Evolutionary conservation across 1,140 invertebrate genomes (phyloP), one percentile per base, ranked within the genome.

Genomic region (Coptotermes formosanus): DNA sequence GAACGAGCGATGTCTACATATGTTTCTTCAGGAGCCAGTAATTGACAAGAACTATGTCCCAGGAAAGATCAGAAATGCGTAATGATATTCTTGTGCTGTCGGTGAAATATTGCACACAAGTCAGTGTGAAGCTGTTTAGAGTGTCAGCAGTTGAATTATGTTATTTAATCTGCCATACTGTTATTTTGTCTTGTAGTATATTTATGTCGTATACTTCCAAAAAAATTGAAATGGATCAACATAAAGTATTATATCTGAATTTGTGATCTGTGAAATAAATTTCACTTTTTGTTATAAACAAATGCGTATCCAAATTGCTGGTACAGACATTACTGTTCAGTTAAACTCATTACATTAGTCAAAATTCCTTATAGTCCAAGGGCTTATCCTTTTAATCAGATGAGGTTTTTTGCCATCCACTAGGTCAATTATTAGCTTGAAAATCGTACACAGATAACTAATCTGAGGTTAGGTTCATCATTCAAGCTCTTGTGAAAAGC

Each of bases 1-100:
- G 93, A 99, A 99, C 92, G 99, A 99, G 93, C 93, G 97, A 90
- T 99, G 98, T 93, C 94, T 99, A 89, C 99, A 99, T 90, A 99
- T 99, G 97, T 99, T 99, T 93, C 93, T 99, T 86, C 98, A 99
- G 92, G 98, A 99, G 89, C 95, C 96, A 84, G 94, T 96, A 88
- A 99, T 99, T 92, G 98, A 99, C 92, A 99, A 98, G 92, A 99
- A 99, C 92, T 99, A 99, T 92, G 97, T 99, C 87, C 99, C 99
- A 88, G 99, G 99, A 89, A 99, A 99, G 93, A 99, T 99, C 92
- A 94, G 98, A 91, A 99, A 98, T 85, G 86, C 86, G 82, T 87
- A 86, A 86, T 86, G 86, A 45, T 44, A 14, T 48, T 11, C 52
- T 86, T 81, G 23, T 21, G 45, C 83, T 23, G 30, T 84, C 25